Conservation (phyloP, 2,797 vertebrate species). For the Lemur catta region DNA sequence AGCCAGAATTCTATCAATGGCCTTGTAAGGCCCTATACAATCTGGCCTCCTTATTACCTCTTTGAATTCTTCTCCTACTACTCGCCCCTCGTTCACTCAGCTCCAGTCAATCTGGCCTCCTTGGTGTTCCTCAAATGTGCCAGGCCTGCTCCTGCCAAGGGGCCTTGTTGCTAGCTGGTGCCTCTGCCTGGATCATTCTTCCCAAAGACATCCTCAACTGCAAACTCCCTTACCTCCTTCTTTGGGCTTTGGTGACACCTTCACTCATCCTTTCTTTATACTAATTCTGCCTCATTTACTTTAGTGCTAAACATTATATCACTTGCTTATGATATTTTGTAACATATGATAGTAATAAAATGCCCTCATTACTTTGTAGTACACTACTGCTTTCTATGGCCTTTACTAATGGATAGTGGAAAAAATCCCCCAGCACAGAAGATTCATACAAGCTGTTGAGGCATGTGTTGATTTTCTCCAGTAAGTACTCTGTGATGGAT, state of each 20-base stretch:
- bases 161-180: background rate
- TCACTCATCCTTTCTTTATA: background rate
- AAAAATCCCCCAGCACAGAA: background rate
- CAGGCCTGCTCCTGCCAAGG: background rate
- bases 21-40: background rate
- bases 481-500: background rate
- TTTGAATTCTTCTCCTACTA: background rate
- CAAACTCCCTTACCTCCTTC: background rate
- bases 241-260: background rate
- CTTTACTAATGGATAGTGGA: background rate
- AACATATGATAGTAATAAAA: background rate
- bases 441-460: background rate
- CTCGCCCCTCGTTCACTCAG: background rate
- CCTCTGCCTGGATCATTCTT: background rate
- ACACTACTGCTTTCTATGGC: background rate
- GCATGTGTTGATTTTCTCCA: background rate
- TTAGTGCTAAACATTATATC: background rate
- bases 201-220: background rate
- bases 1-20: background rate
- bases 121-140: background rate
- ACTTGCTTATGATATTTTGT: background rate
- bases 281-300: background rate
- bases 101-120: background rate
- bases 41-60: background rate
- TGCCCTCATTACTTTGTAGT: background rate